A percentile compares a stretch with the other conserved stretches of the same genome.
These are phyloP conservation scores for Mesocricetus auratus DNA, from an alignment of 2,113 vertebrate genomes.

Conservation along the genomic window DNA sequence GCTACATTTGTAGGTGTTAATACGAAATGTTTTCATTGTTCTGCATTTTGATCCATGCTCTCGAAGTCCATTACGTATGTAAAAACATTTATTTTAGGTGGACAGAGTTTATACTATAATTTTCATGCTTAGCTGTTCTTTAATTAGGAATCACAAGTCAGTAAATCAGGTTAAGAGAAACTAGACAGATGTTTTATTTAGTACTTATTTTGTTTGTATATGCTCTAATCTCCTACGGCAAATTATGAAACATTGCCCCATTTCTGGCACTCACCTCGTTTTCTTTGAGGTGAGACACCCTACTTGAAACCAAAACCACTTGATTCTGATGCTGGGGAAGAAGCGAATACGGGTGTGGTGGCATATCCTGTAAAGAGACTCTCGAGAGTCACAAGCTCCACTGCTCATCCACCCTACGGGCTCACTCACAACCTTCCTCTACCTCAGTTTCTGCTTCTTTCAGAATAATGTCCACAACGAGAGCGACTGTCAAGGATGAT, in stretches of 20 bases:
- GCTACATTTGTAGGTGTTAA: not conserved
- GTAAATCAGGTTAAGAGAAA: not conserved
- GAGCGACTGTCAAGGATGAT: not conserved
- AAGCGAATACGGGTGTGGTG: not conserved
- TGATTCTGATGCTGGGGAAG: not conserved
- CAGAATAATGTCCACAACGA: not conserved
- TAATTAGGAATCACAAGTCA: not conserved
- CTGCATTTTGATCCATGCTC: not conserved
- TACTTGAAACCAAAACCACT: not conserved
- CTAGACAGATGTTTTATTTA: not conserved
- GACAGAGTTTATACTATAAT: not conserved
- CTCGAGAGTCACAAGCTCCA: not conserved
- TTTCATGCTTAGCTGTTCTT: not conserved
- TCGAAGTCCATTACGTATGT: not conserved
- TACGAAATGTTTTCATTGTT: not conserved
- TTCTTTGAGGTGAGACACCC: not conserved
- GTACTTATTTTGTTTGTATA: not conserved
- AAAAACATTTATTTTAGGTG: slow-evolving; percentile 16
- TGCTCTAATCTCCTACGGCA: not conserved
- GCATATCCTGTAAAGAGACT: not conserved
- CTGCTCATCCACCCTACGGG: not conserved
- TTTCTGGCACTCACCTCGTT: not conserved
- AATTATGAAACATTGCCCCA: not conserved
- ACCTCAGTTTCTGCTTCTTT: not conserved
- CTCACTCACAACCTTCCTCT: not conserved